Conservation (phyloP, 2,888 invertebrate species). For the Plemyria rubiginata region DNA sequence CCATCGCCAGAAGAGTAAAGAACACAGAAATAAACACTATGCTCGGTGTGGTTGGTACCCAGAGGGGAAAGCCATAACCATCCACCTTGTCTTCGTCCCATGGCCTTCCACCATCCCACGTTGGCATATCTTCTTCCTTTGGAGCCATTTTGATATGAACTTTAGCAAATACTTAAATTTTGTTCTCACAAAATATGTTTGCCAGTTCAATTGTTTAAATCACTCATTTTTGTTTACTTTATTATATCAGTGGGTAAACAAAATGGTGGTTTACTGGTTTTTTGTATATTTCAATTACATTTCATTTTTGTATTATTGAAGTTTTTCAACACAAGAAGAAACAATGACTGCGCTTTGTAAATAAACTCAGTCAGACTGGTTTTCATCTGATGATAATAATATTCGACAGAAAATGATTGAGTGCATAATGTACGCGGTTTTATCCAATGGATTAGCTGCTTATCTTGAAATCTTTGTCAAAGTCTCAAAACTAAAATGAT, state of each 20-base stretch:
- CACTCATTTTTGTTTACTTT: constrained; percentile 41
- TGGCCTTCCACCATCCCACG: neutral
- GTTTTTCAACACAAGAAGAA: neutral
- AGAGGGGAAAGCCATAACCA: neutral
- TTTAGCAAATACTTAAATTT: constrained; percentile 6
- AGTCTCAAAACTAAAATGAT: neutral
- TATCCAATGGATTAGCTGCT: constrained; percentile 5
- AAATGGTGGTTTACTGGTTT: constrained; percentile 19
- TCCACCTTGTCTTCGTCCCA: neutral
- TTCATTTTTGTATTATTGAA: neutral
- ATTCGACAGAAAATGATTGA: constrained; percentile 7
- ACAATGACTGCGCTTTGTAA: neutral
- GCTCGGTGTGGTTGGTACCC: constrained; percentile 5
- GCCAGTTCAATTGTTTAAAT: constrained; percentile 21
- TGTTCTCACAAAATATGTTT: constrained; percentile 11
- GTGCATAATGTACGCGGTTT: neutral
- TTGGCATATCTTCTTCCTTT: neutral
- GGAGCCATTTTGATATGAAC: constrained; percentile 6
- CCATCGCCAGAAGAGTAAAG: constrained; percentile 56
- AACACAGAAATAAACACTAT: constrained; percentile 45
- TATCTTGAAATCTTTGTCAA: neutral
- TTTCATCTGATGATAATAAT: neutral
- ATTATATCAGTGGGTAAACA: constrained; percentile 29
- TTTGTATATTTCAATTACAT: neutral
- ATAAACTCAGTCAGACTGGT: too few relatives aligned